phyloP scores from a whole-genome alignment of 1,140 invertebrate species.

The Drosophila kohkoa region DNA sequence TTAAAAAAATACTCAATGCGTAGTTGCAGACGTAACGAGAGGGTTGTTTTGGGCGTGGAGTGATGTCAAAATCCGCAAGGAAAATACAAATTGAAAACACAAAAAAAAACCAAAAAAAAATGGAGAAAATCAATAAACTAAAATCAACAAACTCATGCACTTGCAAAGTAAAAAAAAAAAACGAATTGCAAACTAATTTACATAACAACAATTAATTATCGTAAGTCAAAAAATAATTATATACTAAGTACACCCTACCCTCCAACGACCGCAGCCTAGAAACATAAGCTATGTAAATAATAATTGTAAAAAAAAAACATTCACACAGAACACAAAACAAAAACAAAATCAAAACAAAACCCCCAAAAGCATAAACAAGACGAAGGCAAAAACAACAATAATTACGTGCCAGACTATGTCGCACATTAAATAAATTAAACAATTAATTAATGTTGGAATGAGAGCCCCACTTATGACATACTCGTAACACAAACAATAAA shows the following conservation, averaged over 20 bases:
- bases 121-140: slow-evolving; percentile 64
- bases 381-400: slow-evolving; percentile 55
- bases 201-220: slow-evolving; percentile 72
- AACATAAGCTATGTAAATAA: slow-evolving; percentile 79
- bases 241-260: slow-evolving; percentile 78
- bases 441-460: slow-evolving; percentile 66
- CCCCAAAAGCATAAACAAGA: slow-evolving; percentile 51
- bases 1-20: slow-evolving; percentile 27
- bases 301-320: slow-evolving; percentile 67
- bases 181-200: slow-evolving; percentile 60
- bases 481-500: slow-evolving; percentile 24
- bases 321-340: slow-evolving; percentile 30
- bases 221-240: slow-evolving; percentile 75
- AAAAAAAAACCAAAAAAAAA: slow-evolving; percentile 14
- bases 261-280: slow-evolving; percentile 73
- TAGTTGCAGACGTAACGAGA: slow-evolving; percentile 51
- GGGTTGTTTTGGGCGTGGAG: slow-evolving; percentile 44
- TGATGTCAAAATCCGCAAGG: slow-evolving; percentile 38
- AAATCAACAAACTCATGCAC: slow-evolving; percentile 67
- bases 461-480: slow-evolving; percentile 31
- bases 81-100: slow-evolving; percentile 15
- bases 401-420: slow-evolving; percentile 25
- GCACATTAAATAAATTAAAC: slow-evolving; percentile 46
- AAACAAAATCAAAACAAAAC: slow-evolving; percentile 39
- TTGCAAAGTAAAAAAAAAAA: slow-evolving; percentile 44